phyloP scores from a whole-genome alignment of 2,888 invertebrate genomes.

The Drosophila meridionalis region DNA sequence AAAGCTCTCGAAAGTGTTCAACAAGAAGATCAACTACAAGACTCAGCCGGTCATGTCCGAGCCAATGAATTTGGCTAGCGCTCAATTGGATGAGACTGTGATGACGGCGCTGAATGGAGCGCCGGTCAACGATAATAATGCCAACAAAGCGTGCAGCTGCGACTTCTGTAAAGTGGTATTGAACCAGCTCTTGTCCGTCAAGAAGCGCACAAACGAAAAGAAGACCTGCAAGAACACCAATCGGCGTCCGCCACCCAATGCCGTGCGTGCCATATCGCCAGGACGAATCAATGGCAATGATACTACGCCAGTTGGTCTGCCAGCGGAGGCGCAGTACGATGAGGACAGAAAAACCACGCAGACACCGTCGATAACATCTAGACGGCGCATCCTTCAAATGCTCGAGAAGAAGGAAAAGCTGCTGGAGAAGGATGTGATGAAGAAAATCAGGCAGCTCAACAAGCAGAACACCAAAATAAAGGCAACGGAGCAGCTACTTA shows the following conservation, averaged over 20 bases:
- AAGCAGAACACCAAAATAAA: background rate
- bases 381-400: constrained; percentile 5
- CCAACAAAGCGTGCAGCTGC: constrained; percentile 23
- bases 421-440: constrained; percentile 10
- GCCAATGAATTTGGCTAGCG: background rate
- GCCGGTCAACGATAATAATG: background rate
- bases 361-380: background rate
- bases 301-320: background rate
- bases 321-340: constrained; percentile 1
- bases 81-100: constrained; percentile 8
- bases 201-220: constrained; percentile 20
- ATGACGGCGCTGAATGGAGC: background rate
- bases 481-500: background rate
- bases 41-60: background rate
- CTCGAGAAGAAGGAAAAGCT: constrained; percentile 27
- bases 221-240: constrained; percentile 18
- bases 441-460: constrained; percentile 14
- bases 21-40: constrained; percentile 42
- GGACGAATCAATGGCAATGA: background rate
- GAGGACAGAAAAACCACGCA: background rate
- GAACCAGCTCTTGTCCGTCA: constrained; percentile 25
- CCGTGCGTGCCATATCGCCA: constrained; percentile 3
- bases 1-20: constrained; percentile 44
- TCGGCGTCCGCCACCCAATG: background rate
- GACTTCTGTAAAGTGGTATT: constrained; percentile 45